Base-by-base conservation (phyloP, 64 coral and sea anemone species). In the Montipora capricornis region DNA sequence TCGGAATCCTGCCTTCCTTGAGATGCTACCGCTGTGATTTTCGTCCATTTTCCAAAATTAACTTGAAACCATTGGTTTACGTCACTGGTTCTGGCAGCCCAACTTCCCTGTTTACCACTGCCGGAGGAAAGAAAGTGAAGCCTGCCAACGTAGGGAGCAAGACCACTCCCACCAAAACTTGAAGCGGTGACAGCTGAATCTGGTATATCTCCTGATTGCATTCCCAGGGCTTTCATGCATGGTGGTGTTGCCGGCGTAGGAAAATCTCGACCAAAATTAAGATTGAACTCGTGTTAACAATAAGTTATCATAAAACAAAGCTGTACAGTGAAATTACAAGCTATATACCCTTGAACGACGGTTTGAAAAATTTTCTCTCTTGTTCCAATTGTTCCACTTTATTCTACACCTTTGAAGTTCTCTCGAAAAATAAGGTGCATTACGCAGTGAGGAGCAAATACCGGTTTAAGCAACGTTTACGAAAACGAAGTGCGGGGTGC, bases 141-240 rank as follows among this genome's bases (percentile, higher is more conserved):
- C 83, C 93, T 44, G 85, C 93, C 86, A 53, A 87, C 37, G 10
- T 44, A 12, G 20, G 92, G 89, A 62, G 29, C 84, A 75, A 26
- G 88, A n/a, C 47, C 80, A 15, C 12, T 24, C 44, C 19, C 77
- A 70, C 14, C 70, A 55, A 14, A 47, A 7, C 64, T 71, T 73
- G 95, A 94, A 49, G 92, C 93, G n/a, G 68, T 94, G 44, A 90
- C 78, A 0, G 81, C 49, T 48, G 86, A 88, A 19, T 84, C 80
- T 37, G 88, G 67, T 13, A 94, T 74, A 1, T 78, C 20, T 6
- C 73, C 79, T 11, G 73, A 59, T 53, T 89, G 26, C 59, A 93
- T 68, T 79, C 91, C 91, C 4, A 93, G 83, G 12, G 91, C 45
- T 2, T 87, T 57, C 73, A 87, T 77, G 59, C 91, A 93, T 8